Conservation (phyloP, 2,888 invertebrate genomes). For the Pseudeuparius sepicola region DNA sequence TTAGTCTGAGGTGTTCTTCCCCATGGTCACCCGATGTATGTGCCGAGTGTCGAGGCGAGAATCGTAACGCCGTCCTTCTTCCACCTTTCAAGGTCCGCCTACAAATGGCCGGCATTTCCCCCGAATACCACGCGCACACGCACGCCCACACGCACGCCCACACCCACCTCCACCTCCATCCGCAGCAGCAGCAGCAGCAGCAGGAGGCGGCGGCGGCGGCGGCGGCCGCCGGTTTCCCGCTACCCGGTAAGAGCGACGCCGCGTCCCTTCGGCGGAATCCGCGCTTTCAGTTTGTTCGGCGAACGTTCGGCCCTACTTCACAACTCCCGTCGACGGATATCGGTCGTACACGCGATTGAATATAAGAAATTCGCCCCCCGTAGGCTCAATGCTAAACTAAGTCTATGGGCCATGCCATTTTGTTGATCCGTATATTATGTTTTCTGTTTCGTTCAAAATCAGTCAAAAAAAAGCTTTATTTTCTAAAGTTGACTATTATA, state of each 20-base stretch:
- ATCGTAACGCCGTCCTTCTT: background rate
- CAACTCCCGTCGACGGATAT: too few relatives aligned
- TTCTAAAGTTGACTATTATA: too few relatives aligned
- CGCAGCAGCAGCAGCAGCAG: slow-evolving; percentile 69
- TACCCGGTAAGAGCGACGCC: slow-evolving; percentile 47
- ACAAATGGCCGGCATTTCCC: slow-evolving; percentile 85
- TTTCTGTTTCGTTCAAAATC: background rate
- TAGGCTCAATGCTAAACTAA: too few relatives aligned
- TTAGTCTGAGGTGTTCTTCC: too few relatives aligned
- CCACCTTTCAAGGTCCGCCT: slow-evolving; percentile 48
- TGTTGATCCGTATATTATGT: too few relatives aligned
- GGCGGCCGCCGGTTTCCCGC: slow-evolving; percentile 47
- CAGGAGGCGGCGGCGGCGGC: slow-evolving; percentile 43
- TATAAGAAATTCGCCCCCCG: too few relatives aligned
- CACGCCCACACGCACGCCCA: slow-evolving; percentile 89
- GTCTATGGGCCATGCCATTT: too few relatives aligned
- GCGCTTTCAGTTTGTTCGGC: too few relatives aligned
- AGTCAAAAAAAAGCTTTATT: slow-evolving; percentile 4
- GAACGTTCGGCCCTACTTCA: too few relatives aligned
- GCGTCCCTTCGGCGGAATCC: slow-evolving; percentile 4
- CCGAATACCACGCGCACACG: slow-evolving; percentile 86
- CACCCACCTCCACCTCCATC: slow-evolving; percentile 78
- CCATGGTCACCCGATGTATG: too few relatives aligned
- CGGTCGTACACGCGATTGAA: too few relatives aligned
- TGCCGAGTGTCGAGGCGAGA: too few relatives aligned